Evolutionary conservation across 2,797 vertebrate genomes (phyloP).

Genomic region (Danio tinwini): DNA sequence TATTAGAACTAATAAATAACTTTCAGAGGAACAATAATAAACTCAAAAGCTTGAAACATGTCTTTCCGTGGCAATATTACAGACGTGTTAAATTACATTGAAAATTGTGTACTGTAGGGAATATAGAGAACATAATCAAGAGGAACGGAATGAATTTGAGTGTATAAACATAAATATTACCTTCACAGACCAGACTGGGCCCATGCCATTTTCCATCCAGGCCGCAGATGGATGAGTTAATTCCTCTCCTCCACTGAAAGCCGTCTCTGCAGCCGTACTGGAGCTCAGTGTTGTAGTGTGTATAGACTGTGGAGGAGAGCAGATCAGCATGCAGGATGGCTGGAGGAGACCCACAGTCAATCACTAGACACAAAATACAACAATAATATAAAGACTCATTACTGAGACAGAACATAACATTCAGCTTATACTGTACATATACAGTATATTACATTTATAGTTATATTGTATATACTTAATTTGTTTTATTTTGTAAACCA

Average conservation of each 20-base stretch:
- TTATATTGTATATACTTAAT: no score
- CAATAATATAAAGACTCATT: background rate
- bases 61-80: no score
- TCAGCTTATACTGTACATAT: no score
- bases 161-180: conserved; percentile 62
- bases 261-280: conserved; percentile 73
- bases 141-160: no score
- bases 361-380: conserved; percentile 64
- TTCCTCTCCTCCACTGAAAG: conserved; percentile 72
- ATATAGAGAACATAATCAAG: no score
- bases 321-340: conserved; percentile 51
- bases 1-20: no score
- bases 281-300: conserved; percentile 68
- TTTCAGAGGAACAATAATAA: no score
- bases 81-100: no score
- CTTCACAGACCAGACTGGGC: conserved; percentile 74
- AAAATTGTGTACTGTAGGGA: no score
- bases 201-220: conserved; percentile 73
- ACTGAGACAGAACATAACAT: background rate
- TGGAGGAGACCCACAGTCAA: conserved; percentile 75
- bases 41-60: no score
- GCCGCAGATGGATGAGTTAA: conserved; percentile 71
- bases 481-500: no score
- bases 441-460: no score
- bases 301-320: conserved; percentile 60